Evolutionary conservation across 2,797 vertebrate species (phyloP).

Genomic region (Anomalospiza imberbis): DNA sequence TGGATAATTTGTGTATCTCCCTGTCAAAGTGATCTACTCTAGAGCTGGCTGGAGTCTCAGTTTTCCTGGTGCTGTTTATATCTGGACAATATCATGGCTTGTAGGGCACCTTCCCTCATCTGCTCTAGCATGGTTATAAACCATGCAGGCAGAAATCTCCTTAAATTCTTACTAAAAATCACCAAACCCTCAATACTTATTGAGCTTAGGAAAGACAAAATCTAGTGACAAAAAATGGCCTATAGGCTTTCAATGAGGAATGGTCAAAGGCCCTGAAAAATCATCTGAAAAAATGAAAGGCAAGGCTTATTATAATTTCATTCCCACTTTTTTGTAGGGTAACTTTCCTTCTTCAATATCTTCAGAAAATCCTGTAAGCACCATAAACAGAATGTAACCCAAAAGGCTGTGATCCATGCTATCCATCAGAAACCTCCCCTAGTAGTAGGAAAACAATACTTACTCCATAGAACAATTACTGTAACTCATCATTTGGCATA

Average conservation of each 20-base stretch:
- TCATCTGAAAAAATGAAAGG: background rate
- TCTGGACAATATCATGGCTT: background rate
- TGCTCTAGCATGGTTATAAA: background rate
- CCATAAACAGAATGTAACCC: background rate
- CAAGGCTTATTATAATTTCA: background rate
- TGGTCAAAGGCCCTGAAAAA: background rate
- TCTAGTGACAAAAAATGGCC: background rate
- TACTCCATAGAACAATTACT: background rate
- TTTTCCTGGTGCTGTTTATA: background rate
- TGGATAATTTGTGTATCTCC: background rate
- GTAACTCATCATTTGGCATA: background rate
- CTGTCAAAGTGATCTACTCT: background rate
- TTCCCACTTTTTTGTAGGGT: background rate
- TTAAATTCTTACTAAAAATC: background rate
- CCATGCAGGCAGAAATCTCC: background rate
- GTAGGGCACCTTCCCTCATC: background rate
- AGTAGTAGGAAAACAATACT: background rate
- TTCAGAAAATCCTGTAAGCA: background rate
- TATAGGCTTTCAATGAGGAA: background rate
- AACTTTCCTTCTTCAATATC: background rate
- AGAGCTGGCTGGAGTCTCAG: background rate
- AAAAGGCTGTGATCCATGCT: background rate
- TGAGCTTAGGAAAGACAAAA: background rate
- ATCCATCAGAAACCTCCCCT: background rate
- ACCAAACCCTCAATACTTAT: background rate